Evolutionary conservation across 2,888 invertebrate genomes (phyloP).

Genomic region (Plagodis pulveraria): DNA sequence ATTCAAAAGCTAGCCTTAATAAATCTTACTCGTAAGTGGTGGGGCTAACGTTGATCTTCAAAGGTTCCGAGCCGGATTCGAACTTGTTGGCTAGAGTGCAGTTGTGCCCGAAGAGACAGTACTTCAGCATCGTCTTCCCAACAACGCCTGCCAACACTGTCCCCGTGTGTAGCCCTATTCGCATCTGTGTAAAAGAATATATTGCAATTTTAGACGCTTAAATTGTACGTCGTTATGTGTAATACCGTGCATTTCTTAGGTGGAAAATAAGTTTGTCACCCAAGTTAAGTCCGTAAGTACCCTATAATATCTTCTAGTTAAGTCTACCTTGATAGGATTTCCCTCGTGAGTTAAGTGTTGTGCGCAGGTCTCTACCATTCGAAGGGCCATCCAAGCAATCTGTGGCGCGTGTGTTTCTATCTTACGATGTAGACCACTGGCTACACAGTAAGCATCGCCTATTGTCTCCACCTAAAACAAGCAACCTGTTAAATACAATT

Average conservation of each 20-base stretch:
- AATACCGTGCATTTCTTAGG: too few relatives aligned
- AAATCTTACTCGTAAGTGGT: constrained; percentile 94
- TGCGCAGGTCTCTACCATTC: constrained; percentile 96
- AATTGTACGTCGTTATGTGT: too few relatives aligned
- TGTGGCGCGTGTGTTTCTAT: constrained; percentile 96
- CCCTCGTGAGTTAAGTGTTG: constrained; percentile 96
- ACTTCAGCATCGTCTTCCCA: constrained; percentile 96
- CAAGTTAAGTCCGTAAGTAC: too few relatives aligned
- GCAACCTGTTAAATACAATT: not conserved
- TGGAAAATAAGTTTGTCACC: too few relatives aligned
- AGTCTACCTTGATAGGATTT: constrained; percentile 92
- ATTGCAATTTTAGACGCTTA: not conserved
- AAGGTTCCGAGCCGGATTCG: constrained; percentile 96
- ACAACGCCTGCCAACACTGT: constrained; percentile 97
- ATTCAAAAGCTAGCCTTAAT: not conserved
- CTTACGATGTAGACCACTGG: constrained; percentile 95
- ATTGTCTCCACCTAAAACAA: constrained; percentile 94
- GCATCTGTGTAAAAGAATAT: constrained; percentile 87
- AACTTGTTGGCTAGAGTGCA: constrained; percentile 98
- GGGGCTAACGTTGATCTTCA: constrained; percentile 96
- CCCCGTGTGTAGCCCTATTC: constrained; percentile 97
- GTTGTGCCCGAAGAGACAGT: constrained; percentile 97
- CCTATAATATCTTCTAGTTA: too few relatives aligned
- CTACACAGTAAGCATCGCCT: constrained; percentile 98
- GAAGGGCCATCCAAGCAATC: constrained; percentile 98